These are phyloP conservation scores for Sussaba pulchella DNA, from an alignment of 2,888 invertebrate genomes.

Conservation along the genomic window DNA sequence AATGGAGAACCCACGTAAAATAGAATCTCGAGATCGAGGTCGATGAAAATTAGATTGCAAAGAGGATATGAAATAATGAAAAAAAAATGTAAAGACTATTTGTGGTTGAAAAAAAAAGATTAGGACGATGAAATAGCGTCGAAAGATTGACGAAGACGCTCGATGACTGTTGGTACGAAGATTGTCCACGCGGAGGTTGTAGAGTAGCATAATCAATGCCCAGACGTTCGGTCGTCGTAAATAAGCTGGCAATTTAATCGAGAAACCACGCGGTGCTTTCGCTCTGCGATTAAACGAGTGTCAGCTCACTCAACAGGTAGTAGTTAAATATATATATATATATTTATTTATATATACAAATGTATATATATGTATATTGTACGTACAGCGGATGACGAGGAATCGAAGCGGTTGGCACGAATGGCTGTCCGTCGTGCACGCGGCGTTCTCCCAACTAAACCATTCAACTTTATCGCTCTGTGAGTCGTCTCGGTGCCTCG, in stretches of 20 bases:
- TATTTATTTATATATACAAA: too few species aligned
- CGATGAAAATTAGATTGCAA: too few species aligned
- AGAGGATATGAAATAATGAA: too few species aligned
- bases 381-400: slow-evolving; percentile 43
- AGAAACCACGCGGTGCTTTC: slow-evolving; percentile 48
- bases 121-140: not conserved
- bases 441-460: slow-evolving; percentile 12
- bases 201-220: slow-evolving; percentile 41
- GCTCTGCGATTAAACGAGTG: slow-evolving; percentile 31
- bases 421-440: slow-evolving; percentile 19
- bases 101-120: not conserved
- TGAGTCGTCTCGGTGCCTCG: slow-evolving; percentile 31
- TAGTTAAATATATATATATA: too few species aligned
- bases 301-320: slow-evolving; percentile 50
- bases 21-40: too few species aligned
- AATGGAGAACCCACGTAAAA: too few species aligned
- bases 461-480: slow-evolving; percentile 55
- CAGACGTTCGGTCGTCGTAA: slow-evolving; percentile 35
- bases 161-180: not conserved
- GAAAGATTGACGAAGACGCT: too few species aligned
- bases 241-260: slow-evolving; percentile 56
- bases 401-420: slow-evolving; percentile 39
- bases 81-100: not conserved
- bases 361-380: slow-evolving; percentile 18
- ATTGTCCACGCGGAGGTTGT: slow-evolving; percentile 6